Evolutionary conservation across 1,140 invertebrate species (phyloP).

Genomic region (Hyphantria cunea): DNA sequence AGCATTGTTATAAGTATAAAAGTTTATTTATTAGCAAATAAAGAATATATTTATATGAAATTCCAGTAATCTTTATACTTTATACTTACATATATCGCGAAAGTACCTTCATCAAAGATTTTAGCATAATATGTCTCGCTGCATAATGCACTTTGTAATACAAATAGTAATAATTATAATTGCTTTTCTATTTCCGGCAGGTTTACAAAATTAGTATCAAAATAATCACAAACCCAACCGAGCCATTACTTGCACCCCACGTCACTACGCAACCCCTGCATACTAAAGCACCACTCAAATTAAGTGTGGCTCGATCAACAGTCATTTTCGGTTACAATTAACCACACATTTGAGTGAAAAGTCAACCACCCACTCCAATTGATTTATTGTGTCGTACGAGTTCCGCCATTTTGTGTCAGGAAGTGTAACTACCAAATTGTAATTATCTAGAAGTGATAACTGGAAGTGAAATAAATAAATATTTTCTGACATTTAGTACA

Average conservation of each 20-base stretch:
- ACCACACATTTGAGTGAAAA: conserved; percentile 82
- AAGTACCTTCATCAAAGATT: too few species aligned
- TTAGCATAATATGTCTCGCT: too few species aligned
- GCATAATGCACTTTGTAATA: conserved; percentile 16
- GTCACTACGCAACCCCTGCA: conserved; percentile 51
- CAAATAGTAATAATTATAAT: conserved; percentile 29
- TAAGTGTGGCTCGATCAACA: conserved; percentile 81
- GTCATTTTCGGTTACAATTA: conserved; percentile 82
- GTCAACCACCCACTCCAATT: conserved; percentile 81
- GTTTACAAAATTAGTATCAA: conserved; percentile 60
- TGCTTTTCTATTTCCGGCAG: conserved; percentile 43
- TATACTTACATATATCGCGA: background rate
- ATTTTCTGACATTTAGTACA: background rate
- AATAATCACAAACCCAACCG: conserved; percentile 65
- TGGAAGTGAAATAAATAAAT: background rate
- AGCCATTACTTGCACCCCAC: conserved; percentile 64
- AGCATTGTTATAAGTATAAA: too few species aligned
- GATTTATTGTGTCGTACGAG: conserved; percentile 79
- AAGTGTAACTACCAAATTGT: conserved; percentile 53
- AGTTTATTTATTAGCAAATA: too few species aligned
- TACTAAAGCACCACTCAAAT: conserved; percentile 76
- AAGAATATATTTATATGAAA: background rate
- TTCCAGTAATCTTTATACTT: background rate
- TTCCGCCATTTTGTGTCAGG: conserved; percentile 72
- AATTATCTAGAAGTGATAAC: conserved; percentile 34